These are phyloP conservation scores for Bombyx mori DNA, from an alignment of 1,140 invertebrate species.

Conservation along the genomic window DNA sequence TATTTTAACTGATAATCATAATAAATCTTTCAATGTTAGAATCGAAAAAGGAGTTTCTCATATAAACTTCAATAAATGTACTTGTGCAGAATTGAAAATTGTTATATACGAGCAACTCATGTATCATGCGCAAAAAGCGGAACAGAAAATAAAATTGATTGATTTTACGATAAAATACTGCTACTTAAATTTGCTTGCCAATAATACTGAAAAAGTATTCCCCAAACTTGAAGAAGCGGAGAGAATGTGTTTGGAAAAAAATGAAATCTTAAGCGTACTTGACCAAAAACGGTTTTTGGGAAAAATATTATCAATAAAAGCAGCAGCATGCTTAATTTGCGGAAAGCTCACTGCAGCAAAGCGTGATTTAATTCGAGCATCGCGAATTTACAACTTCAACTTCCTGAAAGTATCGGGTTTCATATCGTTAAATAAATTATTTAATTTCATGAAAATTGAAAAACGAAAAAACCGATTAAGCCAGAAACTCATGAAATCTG, in stretches of 20 bases:
- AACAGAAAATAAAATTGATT: conserved; percentile 53
- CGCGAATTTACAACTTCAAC: conserved; percentile 38
- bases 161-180: conserved; percentile 53
- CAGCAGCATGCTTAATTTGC: conserved; percentile 37
- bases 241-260: conserved; percentile 30
- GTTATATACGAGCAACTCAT: conserved; percentile 49
- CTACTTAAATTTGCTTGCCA: conserved; percentile 42
- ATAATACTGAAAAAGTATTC: conserved; percentile 40
- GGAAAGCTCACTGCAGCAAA: conserved; percentile 41
- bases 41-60: conserved; percentile 47
- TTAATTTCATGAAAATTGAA: conserved; percentile 29
- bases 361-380: conserved; percentile 36
- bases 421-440: conserved; percentile 29
- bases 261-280: conserved; percentile 21
- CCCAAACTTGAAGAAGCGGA: conserved; percentile 53
- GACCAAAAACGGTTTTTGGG: conserved; percentile 48
- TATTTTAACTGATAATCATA: conserved; percentile 11
- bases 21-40: conserved; percentile 33
- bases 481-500: conserved; percentile 32
- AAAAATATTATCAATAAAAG: conserved; percentile 50
- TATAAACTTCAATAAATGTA: conserved; percentile 47
- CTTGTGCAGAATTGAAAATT: conserved; percentile 51
- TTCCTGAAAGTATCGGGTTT: conserved; percentile 39
- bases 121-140: conserved; percentile 45
- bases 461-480: conserved; percentile 31